Percentiles rank a stretch among this genome's conserved stretches.
Conservation (phyloP, 2,888 invertebrate genomes). For the Microctonus hyperodae region DNA sequence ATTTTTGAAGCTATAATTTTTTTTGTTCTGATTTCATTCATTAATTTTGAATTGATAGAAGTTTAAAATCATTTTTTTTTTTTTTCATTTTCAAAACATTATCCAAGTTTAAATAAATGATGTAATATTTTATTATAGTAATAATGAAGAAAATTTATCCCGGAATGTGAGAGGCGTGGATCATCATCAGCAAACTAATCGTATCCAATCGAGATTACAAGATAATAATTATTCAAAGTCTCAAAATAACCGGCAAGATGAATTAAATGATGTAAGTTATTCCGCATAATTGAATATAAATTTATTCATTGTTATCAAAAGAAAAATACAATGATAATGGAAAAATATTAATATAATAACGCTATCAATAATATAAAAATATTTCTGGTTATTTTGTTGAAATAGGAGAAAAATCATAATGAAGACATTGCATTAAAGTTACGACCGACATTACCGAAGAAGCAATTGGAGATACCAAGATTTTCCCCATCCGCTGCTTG, state of each 20-base stretch:
- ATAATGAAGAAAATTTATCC: slow-evolving; percentile 67
- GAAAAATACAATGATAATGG: not conserved
- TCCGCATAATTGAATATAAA: slow-evolving; percentile 15
- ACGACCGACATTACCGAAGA: slow-evolving; percentile 81
- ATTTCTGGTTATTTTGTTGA: not conserved
- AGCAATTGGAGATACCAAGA: slow-evolving; percentile 77
- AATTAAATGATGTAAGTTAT: slow-evolving; percentile 44
- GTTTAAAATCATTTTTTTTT: no score
- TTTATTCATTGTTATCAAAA: not conserved
- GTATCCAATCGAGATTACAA: slow-evolving; percentile 40
- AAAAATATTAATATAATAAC: not conserved
- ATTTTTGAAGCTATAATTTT: not conserved
- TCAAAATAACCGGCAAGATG: slow-evolving; percentile 37
- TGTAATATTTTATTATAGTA: slow-evolving; percentile 81
- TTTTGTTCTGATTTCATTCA: slow-evolving; percentile 2
- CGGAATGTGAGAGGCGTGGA: slow-evolving; percentile 38
- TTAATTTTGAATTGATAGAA: no score
- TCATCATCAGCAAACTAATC: slow-evolving; percentile 32
- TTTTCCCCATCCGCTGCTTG: slow-evolving; percentile 87
- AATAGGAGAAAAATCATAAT: slow-evolving; percentile 58
- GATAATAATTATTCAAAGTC: slow-evolving; percentile 39
- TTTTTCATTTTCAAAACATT: no score
- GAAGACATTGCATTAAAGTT: slow-evolving; percentile 76
- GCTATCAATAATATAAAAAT: slow-evolving; percentile 2
- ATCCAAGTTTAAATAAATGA: no score